phyloP scores from a whole-genome alignment of 2,797 vertebrate species.

The Intellagama lesueurii region DNA sequence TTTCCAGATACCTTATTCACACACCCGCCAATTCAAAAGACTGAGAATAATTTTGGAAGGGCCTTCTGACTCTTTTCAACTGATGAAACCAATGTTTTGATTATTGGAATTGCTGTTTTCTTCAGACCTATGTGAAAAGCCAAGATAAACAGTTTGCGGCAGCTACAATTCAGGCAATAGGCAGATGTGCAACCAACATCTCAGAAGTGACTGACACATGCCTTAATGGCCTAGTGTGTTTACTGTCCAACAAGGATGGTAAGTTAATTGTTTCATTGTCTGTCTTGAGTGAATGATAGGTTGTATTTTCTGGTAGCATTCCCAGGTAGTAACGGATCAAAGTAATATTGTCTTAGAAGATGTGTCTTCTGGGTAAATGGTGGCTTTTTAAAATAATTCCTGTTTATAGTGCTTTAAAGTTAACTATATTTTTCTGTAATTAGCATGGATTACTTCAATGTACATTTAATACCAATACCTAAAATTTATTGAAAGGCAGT shows the following conservation, averaged over 20 bases:
- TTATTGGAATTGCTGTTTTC: constrained; percentile 61
- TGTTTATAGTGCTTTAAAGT: constrained; percentile 21
- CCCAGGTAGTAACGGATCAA: neutral
- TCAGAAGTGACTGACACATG: constrained; percentile 93
- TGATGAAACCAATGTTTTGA: constrained; percentile 11
- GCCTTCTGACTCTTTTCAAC: constrained; percentile 30
- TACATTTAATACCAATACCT: constrained; percentile 23
- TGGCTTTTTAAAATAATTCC: neutral
- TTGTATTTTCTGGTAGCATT: constrained; percentile 28
- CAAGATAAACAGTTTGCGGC: constrained; percentile 97
- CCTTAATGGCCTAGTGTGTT: constrained; percentile 91
- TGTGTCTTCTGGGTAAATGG: neutral
- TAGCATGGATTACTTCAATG: neutral
- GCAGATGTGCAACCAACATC: constrained; percentile 95
- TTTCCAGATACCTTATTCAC: constrained; percentile 19
- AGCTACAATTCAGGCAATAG: constrained; percentile 95
- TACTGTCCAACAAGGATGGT: constrained; percentile 97
- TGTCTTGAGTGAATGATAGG: constrained; percentile 44
- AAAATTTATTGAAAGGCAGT: constrained; percentile 25
- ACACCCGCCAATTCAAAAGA: neutral
- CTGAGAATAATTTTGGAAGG: neutral
- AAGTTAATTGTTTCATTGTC: constrained; percentile 62
- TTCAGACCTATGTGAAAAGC: constrained; percentile 96
- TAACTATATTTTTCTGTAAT: neutral
- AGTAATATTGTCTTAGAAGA: neutral